Percentiles rank a stretch among this genome's conserved stretches.
Evolutionary conservation across 2,797 vertebrate species (phyloP).

Genomic region (Pseudochirops cupreus): DNA sequence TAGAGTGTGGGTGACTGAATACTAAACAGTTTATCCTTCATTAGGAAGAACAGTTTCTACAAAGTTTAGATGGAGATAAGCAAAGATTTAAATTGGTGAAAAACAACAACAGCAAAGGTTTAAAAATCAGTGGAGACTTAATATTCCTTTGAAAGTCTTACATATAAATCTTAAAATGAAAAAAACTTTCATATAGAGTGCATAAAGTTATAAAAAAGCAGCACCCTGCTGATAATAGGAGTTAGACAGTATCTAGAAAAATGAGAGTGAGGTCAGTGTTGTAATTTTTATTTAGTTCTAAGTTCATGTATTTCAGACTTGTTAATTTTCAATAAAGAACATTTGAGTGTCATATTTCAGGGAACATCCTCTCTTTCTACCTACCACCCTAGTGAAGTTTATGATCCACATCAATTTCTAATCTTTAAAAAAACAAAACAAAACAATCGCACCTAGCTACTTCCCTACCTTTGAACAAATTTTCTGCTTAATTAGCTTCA

Average conservation of each 20-base stretch:
- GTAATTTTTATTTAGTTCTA: not conserved
- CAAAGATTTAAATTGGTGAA: not conserved
- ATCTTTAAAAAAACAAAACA: not conserved
- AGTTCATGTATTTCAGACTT: not conserved
- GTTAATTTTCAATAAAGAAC: not conserved
- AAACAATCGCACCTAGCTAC: constrained; percentile 41
- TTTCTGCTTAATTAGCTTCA: constrained; percentile 75
- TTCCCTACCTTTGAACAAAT: constrained; percentile 69
- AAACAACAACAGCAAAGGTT: not conserved
- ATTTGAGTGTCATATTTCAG: constrained; percentile 58
- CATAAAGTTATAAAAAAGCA: not conserved
- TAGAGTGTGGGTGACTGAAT: not conserved
- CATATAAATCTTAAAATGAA: not conserved
- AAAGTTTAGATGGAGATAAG: not conserved
- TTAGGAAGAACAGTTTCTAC: not conserved
- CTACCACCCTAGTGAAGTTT: not conserved
- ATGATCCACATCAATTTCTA: constrained; percentile 49
- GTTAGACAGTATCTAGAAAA: constrained; percentile 19
- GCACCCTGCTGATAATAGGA: constrained; percentile 19
- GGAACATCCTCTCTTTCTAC: constrained; percentile 11
- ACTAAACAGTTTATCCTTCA: not conserved
- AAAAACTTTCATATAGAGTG: not conserved
- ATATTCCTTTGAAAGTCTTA: not conserved
- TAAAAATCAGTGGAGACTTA: not conserved
- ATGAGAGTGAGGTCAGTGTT: not conserved